These are phyloP conservation scores for Branchellion lobata DNA, from an alignment of 2,888 invertebrate species.

Conservation along the genomic window DNA sequence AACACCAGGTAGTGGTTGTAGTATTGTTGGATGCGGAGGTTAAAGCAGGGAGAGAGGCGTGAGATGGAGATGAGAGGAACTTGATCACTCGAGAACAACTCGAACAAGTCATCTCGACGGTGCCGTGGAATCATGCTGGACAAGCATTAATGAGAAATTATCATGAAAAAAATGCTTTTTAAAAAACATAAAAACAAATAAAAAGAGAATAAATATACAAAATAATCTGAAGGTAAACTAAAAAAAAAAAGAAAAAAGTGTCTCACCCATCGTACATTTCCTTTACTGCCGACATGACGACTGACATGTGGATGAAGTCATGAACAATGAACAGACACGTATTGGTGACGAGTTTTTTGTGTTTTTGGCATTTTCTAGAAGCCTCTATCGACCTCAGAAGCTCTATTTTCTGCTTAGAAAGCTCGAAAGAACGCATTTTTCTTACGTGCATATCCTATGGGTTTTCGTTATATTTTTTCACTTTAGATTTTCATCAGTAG, in stretches of 20 bases:
- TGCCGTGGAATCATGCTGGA: neutral
- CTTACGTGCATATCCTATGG: neutral
- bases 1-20: neutral
- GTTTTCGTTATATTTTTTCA: too few species aligned
- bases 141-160: too few species aligned
- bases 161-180: too few species aligned
- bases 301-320: neutral
- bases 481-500: neutral
- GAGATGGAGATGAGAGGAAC: neutral
- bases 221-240: too few species aligned
- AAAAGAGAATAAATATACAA: too few species aligned
- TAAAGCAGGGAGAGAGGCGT: neutral
- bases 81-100: neutral
- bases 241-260: neutral
- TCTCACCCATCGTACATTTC: neutral
- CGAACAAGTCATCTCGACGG: neutral
- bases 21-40: slow-evolving; percentile 13
- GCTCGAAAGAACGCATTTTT: neutral
- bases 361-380: neutral
- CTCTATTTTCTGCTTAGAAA: neutral
- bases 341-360: neutral
- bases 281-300: neutral
- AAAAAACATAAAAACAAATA: too few species aligned
- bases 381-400: neutral
- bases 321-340: neutral